Evolutionary conservation across 2,888 invertebrate species (phyloP), one percentile per base, ranked within the genome.

Genomic region (Halictus ligatus): DNA sequence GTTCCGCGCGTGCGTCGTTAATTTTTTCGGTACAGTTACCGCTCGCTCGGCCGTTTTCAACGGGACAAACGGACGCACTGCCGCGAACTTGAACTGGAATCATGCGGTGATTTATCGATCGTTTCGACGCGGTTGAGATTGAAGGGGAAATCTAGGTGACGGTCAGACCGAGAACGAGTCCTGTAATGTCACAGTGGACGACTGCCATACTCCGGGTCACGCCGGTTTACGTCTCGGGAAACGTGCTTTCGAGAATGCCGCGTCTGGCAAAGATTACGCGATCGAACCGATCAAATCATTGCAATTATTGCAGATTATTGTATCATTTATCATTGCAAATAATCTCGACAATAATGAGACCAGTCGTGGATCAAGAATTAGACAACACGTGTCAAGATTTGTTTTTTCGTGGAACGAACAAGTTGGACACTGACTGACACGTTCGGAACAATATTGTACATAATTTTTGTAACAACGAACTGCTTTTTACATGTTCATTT

Each of bases 11-110:
- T 25, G 75, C 15, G 50, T 76, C 64, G n/a, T 80, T 80, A 54
- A 73, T 83, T 77, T 81, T 81, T 80, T 77, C 43, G 25, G 46
- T 77, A 81, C 84, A 69, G 84, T 84, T 81, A 84, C 18, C n/a
- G 43, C 21, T 10, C 40, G 13, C 67, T n/a, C 71, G 13, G 40
- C 43, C 43, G 71, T 71, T 71, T 43, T 80, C 74, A 35, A 46
- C 50, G n/a, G 15, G 60, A n/a, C 50, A 60, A 60, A 79, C 43
- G 72, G 50, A 64, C 64, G 2, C 15, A 40, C 54, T 6, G 35
- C 29, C 54, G 67, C 54, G 75, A 71, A 29, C 74, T 67, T 74
- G 71, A 50, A 74, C 50, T 67, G 25, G 64, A 74, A 80, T 7
- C 80, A 5, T 78, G 8, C 82, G 35, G 43, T 58, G 78, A 67